Evolutionary conservation across 1,140 invertebrate species (phyloP).

Genomic region (Drosophila ogumai): DNA sequence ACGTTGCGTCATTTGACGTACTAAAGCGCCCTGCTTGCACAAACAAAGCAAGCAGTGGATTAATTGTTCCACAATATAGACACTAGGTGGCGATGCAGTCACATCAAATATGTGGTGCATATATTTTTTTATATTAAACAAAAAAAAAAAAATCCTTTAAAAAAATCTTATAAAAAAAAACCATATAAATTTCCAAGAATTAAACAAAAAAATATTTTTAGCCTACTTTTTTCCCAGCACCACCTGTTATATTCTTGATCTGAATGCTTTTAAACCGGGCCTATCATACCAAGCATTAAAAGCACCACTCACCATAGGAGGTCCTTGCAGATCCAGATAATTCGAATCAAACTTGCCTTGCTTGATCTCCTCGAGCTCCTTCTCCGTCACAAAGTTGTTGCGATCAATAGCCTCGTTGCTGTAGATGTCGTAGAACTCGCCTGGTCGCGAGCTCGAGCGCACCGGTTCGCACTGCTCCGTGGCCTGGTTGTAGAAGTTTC

Average conservation of each 20-base stretch:
- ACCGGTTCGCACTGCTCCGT: constrained; percentile 60
- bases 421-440: constrained; percentile 59
- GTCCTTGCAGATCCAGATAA: constrained; percentile 39
- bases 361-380: constrained; percentile 54
- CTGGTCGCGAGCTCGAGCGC: constrained; percentile 8
- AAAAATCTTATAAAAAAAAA: too few relatives aligned
- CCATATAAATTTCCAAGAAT: too few relatives aligned
- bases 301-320: constrained; percentile 12
- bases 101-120: too few relatives aligned
- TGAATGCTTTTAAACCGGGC: too few relatives aligned
- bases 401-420: constrained; percentile 63
- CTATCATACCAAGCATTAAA: not conserved
- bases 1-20: not conserved
- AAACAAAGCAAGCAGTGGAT: not conserved
- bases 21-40: not conserved
- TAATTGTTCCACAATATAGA: not conserved
- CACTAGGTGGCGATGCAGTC: not conserved
- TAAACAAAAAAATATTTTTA: too few relatives aligned
- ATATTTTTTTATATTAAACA: too few relatives aligned
- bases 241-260: too few relatives aligned
- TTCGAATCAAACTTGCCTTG: constrained; percentile 57
- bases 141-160: too few relatives aligned
- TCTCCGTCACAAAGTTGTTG: constrained; percentile 51
- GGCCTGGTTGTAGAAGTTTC: constrained; percentile 65
- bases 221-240: too few relatives aligned